These are phyloP conservation scores for Malaclemys terrapin DNA, from an alignment of 2,113 vertebrate species.

Conservation along the genomic window DNA sequence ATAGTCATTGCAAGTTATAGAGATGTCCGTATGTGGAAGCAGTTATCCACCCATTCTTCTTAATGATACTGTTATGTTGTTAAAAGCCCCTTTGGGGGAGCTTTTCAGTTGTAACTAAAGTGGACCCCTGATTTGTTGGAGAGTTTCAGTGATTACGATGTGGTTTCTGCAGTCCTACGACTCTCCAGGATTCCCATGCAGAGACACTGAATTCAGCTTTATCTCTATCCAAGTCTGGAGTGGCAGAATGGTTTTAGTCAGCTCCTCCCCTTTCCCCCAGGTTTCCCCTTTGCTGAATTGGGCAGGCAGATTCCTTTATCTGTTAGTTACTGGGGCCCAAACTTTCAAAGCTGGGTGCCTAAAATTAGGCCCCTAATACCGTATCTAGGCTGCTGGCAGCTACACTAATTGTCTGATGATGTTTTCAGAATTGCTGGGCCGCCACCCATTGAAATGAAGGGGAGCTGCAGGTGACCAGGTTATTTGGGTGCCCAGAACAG, in stretches of 20 bases:
- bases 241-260: background rate
- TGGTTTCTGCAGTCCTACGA: background rate
- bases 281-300: background rate
- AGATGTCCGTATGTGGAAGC: background rate
- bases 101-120: background rate
- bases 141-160: background rate
- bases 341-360: background rate
- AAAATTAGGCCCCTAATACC: background rate
- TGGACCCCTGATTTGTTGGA: background rate
- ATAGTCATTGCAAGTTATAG: background rate
- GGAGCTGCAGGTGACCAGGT: background rate
- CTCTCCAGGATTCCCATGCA: background rate
- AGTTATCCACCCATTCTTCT: background rate
- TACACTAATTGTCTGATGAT: background rate
- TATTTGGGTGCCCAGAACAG: background rate
- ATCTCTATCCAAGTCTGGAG: background rate
- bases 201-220: background rate
- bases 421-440: background rate
- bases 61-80: background rate
- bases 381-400: background rate
- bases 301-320: background rate
- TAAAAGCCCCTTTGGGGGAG: background rate
- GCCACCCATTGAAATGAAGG: background rate
- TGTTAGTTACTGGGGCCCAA: rapidly evolving
- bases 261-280: background rate